phyloP scores from a whole-genome alignment of 1,140 invertebrate genomes.

The Drosophila parabipectinata region DNA sequence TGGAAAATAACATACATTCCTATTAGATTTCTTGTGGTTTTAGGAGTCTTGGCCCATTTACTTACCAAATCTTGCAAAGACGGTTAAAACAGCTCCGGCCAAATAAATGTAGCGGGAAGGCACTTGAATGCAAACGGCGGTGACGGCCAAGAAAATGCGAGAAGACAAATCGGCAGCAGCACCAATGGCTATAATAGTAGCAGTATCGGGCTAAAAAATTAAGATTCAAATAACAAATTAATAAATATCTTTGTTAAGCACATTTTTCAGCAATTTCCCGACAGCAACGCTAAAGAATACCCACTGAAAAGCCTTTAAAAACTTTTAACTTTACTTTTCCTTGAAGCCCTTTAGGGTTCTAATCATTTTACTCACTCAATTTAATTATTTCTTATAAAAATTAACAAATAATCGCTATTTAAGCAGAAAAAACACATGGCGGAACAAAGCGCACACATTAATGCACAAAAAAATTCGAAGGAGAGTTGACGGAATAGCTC shows the following conservation, averaged over 20 bases:
- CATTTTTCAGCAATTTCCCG: too few relatives aligned
- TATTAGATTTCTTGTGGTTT: not conserved
- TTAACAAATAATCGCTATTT: not conserved
- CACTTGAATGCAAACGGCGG: slow-evolving; percentile 84
- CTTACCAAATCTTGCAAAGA: slow-evolving; percentile 85
- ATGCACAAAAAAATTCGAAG: not conserved
- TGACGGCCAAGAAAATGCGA: slow-evolving; percentile 84
- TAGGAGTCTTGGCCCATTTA: not conserved
- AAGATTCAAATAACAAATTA: not conserved
- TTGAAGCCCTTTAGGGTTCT: not conserved
- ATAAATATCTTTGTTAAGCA: too few relatives aligned
- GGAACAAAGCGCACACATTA: not conserved
- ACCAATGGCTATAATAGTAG: slow-evolving; percentile 85
- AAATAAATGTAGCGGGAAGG: slow-evolving; percentile 86
- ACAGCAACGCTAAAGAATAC: too few relatives aligned
- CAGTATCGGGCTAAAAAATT: slow-evolving; percentile 78
- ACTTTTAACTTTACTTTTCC: too few relatives aligned
- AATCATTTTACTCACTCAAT: not conserved
- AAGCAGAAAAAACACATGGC: not conserved
- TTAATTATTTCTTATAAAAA: not conserved
- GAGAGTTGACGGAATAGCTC: not conserved
- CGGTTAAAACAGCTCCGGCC: slow-evolving; percentile 84
- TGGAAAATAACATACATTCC: not conserved
- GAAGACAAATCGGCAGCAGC: slow-evolving; percentile 85
- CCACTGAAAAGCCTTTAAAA: too few relatives aligned